These are phyloP conservation scores for Ellobium chinense DNA, from an alignment of 2,888 invertebrate species.

Conservation along the genomic window DNA sequence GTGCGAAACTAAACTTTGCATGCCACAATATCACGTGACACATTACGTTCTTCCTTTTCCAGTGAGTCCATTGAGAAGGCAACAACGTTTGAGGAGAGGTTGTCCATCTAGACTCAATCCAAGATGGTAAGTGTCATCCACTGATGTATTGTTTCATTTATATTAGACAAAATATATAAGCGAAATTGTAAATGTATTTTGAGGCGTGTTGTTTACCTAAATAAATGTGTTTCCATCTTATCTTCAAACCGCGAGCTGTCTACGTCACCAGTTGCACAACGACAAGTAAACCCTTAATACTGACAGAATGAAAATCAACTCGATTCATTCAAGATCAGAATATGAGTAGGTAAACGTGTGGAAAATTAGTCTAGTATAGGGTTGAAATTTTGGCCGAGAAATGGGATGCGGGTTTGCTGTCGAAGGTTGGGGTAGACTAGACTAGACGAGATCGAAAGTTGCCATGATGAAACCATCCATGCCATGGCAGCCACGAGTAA, in stretches of 20 bases:
- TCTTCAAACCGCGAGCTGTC: no score
- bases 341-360: no score
- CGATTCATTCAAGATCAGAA: neutral
- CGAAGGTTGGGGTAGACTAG: no score
- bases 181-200: neutral
- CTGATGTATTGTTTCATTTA: neutral
- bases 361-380: no score
- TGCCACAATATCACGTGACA: conserved; percentile 28
- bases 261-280: conserved; percentile 11
- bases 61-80: conserved; percentile 68
- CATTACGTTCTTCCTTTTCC: conserved; percentile 60
- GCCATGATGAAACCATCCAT: no score
- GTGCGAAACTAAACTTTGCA: conserved; percentile 28
- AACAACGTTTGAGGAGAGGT: conserved; percentile 57
- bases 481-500: no score
- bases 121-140: conserved; percentile 75
- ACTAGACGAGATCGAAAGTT: no score
- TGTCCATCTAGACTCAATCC: conserved; percentile 71
- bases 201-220: neutral
- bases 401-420: no score
- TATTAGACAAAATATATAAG: neutral
- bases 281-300: neutral
- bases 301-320: neutral
- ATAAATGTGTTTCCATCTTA: neutral
- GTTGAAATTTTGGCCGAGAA: no score